Evolutionary conservation across 1,140 invertebrate genomes (phyloP).

Genomic region (Orchestia grillus): DNA sequence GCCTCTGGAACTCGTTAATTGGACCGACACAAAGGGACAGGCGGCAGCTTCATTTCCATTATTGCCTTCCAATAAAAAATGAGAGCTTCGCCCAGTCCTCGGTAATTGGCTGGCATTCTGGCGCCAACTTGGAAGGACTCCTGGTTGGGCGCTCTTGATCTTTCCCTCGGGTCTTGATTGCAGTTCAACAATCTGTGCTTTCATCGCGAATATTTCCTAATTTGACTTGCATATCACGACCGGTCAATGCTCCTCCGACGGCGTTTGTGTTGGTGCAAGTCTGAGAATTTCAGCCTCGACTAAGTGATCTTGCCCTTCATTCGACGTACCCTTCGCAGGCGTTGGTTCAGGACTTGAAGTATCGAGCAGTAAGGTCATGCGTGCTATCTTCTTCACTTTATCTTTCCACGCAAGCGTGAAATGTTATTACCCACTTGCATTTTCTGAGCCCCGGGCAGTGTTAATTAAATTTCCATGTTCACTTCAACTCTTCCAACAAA

Average conservation of each 20-base stretch:
- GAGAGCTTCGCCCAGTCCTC: neutral
- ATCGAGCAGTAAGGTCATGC: neutral
- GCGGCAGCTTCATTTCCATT: slow-evolving; percentile 49
- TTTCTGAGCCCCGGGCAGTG: too few relatives aligned
- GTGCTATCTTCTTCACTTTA: neutral
- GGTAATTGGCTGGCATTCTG: slow-evolving; percentile 40
- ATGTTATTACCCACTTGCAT: too few relatives aligned
- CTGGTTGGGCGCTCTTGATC: neutral
- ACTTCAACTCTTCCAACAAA: neutral
- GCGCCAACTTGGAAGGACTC: neutral
- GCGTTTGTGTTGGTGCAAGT: neutral
- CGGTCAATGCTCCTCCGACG: neutral
- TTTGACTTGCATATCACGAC: neutral
- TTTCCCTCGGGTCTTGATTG: neutral
- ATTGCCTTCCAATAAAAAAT: slow-evolving; percentile 54
- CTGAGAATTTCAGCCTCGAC: neutral
- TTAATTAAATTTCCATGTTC: neutral
- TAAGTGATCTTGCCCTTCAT: neutral
- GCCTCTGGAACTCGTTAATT: slow-evolving; percentile 47
- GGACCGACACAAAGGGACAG: slow-evolving; percentile 38
- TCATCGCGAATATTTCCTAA: neutral
- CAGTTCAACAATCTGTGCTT: neutral
- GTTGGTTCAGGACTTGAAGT: neutral
- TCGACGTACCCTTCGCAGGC: neutral
- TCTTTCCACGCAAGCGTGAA: too few relatives aligned